Conservation (phyloP, 2,888 invertebrate species). For the Drosophila borborema region DNA sequence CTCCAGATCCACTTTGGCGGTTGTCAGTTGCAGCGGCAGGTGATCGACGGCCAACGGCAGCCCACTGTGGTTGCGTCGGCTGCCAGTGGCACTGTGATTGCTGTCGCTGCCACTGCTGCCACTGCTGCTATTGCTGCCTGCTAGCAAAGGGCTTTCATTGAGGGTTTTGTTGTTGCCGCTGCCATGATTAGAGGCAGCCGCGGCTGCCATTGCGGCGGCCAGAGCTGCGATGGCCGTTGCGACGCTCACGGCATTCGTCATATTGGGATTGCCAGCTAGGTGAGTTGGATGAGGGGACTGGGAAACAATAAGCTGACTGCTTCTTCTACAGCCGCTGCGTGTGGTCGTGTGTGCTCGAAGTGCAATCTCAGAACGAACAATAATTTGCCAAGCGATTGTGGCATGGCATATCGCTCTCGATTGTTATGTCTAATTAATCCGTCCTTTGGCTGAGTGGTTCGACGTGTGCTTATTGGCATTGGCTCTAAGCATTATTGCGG, state of each 20-base stretch:
- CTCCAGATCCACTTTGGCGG: conserved; percentile 82
- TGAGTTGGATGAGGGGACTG: conserved; percentile 16
- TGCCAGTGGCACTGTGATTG: conserved; percentile 29
- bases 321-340: conserved; percentile 17
- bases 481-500: conserved; percentile 14
- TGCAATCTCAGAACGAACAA: conserved; percentile 37
- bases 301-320: conserved; percentile 25
- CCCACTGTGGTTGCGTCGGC: conserved; percentile 49
- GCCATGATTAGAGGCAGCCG: conserved; percentile 30
- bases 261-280: conserved; percentile 21
- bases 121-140: conserved; percentile 30
- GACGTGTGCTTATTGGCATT: conserved; percentile 17
- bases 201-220: conserved; percentile 49
- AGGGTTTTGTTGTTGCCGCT: conserved; percentile 30
- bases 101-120: conserved; percentile 31
- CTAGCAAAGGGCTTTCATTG: conserved; percentile 18
- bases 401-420: conserved; percentile 54
- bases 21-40: conserved; percentile 79
- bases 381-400: conserved; percentile 32
- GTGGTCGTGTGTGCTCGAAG: conserved; percentile 14
- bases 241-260: conserved; percentile 66
- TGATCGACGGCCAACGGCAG: conserved; percentile 70
- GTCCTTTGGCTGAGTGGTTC: neutral
- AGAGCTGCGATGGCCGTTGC: conserved; percentile 54
- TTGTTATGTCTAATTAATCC: conserved; percentile 11